Evolutionary conservation across 37 sponge, comb jelly and placozoan genomes (phyloP).

Genomic region (Spongilla lacustris): DNA sequence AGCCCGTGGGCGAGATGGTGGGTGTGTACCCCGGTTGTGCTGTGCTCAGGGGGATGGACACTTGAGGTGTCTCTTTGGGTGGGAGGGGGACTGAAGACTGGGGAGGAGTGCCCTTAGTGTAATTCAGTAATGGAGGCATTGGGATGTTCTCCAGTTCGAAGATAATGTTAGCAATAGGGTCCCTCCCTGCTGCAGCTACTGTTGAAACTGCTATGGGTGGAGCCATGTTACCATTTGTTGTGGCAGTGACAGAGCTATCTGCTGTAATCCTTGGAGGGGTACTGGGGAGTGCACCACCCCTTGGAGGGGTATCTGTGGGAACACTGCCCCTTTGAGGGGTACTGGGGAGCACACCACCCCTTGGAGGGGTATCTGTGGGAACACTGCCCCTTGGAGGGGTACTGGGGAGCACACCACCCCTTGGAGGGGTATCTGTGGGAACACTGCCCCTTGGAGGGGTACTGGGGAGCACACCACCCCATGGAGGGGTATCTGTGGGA

Average conservation of each 20-base stretch:
- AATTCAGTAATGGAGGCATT: constrained; percentile 1
- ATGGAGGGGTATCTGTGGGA: too few relatives aligned
- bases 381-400: background rate
- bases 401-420: background rate
- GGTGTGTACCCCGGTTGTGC: too few relatives aligned
- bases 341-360: background rate
- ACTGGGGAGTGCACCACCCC: background rate
- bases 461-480: background rate
- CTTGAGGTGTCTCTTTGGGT: background rate
- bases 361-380: background rate
- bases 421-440: background rate
- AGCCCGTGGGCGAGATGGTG: background rate
- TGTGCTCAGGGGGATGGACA: too few relatives aligned
- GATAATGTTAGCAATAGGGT: constrained; percentile 6
- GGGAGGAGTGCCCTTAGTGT: background rate
- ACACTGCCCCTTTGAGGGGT: background rate
- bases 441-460: background rate
- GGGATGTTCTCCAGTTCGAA: constrained; percentile 46
- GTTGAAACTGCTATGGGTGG: background rate
- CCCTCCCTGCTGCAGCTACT: background rate
- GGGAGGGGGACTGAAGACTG: background rate
- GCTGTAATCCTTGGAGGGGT: background rate
- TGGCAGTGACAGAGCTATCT: background rate
- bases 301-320: background rate
- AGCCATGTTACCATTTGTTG: background rate